Percentiles rank a stretch among this genome's conserved stretches.
Conservation (phyloP, 2,888 invertebrate species). For the Lepidocyrtinus sp. region DNA sequence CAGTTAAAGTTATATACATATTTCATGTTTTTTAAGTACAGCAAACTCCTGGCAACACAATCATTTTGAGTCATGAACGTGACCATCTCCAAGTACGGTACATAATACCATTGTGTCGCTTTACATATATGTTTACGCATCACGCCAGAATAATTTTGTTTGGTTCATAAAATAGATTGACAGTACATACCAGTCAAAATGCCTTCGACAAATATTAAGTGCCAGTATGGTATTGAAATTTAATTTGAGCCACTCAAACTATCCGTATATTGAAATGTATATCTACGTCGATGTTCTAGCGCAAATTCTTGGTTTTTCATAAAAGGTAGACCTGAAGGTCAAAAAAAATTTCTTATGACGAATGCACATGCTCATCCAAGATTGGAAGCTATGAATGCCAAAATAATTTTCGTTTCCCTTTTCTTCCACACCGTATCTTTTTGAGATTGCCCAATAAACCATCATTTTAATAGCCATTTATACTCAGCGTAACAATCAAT, state of each 20-base stretch:
- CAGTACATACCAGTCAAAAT: too few relatives aligned
- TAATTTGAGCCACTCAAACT: too few relatives aligned
- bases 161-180: too few relatives aligned
- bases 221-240: too few relatives aligned
- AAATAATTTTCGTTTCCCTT: not conserved
- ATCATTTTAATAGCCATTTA: not conserved
- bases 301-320: too few relatives aligned
- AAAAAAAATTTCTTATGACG: constrained; percentile 4
- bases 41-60: not conserved
- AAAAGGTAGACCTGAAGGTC: not conserved
- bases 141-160: too few relatives aligned
- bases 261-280: too few relatives aligned
- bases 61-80: not conserved
- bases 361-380: not conserved
- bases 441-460: constrained; percentile 13
- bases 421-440: not conserved
- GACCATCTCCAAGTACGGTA: not conserved
- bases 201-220: too few relatives aligned
- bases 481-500: constrained; percentile 2
- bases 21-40: too few relatives aligned
- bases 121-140: too few relatives aligned
- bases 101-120: not conserved
- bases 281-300: too few relatives aligned
- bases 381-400: constrained; percentile 1
- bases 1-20: not conserved